Evolutionary conservation across 1,140 invertebrate species (phyloP), one percentile per base, ranked within the genome.

Genomic region (Proales similis): DNA sequence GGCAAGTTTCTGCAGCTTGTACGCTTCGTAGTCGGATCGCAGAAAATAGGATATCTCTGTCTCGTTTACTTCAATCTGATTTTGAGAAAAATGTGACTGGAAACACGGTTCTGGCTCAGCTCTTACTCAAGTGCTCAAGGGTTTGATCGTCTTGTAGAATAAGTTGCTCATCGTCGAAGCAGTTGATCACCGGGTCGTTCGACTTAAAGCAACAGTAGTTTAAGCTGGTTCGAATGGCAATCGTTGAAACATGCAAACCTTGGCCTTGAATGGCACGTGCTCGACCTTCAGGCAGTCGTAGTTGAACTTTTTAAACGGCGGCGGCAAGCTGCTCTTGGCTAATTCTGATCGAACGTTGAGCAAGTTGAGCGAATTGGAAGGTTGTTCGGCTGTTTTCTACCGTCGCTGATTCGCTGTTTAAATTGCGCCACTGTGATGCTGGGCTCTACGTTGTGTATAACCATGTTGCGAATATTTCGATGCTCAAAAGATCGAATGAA

Each of bases 141-240:
- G 11, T 57, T 57, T 57, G 19, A n/a, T 57, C 51, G 12, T 57
- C 22, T 42, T 43, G n/a, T 57, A 57, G 32, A 42, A 57, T 57
- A 20, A 57, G 20, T 12, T 27, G 20, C 0, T 57, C 51, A 57
- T 57, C 51, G 20, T 57, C 51, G 19, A 29, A 24, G 19, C 51
- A 57, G 29, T 57, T 57, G 19, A 57, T 57, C 12, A 57, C 51
- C 11, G 51, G 51, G 32, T 57, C 51, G 17, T 27, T 57, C 24
- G 51, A 57, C 51, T 57, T 14, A 24, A 14, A 0, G 22, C 32
- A 33, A 17, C 12, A 49, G 20, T 49, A 9, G 32, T 7, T 30
- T 49, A 20, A 5, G 17, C 2, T 32, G 1, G 12, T 32, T 30
- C 22, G 5, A 5, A 11, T 11, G 11, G 27, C 24, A 5, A 24